These are phyloP conservation scores for Aramus guarauna DNA, from an alignment of 2,113 vertebrate genomes.

Conservation along the genomic window DNA sequence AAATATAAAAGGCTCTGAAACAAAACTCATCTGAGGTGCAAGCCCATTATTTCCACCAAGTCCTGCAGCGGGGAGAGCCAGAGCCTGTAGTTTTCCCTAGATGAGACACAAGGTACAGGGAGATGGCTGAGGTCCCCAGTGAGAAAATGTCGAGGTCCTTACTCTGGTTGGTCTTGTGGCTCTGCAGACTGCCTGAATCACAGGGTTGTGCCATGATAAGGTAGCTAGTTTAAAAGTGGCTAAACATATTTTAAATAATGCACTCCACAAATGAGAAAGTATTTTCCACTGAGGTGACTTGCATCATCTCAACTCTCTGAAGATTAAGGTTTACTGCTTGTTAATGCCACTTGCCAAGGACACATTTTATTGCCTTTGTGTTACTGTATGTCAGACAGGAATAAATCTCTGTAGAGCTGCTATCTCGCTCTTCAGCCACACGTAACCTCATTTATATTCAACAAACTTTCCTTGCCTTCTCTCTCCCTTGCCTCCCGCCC, in stretches of 20 bases:
- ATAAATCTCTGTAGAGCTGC: conserved; percentile 67
- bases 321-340: conserved; percentile 35
- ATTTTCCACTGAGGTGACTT: background rate
- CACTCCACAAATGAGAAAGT: background rate
- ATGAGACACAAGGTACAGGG: background rate
- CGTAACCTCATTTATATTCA: conserved; percentile 75
- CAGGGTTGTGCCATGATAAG: background rate
- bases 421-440: conserved; percentile 65
- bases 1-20: background rate
- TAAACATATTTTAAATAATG: background rate
- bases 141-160: background rate
- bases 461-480: conserved; percentile 67
- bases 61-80: background rate
- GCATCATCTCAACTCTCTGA: background rate
- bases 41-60: background rate
- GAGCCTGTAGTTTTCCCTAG: background rate
- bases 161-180: background rate
- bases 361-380: conserved; percentile 62
- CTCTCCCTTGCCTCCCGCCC: conserved; percentile 40
- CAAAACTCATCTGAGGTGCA: background rate
- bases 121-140: background rate
- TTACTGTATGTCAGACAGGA: conserved; percentile 66
- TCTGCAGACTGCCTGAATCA: background rate
- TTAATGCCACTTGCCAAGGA: conserved; percentile 63
- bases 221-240: background rate